Conservation (phyloP, 64 coral and sea anemone species). For the Porites lutea region DNA sequence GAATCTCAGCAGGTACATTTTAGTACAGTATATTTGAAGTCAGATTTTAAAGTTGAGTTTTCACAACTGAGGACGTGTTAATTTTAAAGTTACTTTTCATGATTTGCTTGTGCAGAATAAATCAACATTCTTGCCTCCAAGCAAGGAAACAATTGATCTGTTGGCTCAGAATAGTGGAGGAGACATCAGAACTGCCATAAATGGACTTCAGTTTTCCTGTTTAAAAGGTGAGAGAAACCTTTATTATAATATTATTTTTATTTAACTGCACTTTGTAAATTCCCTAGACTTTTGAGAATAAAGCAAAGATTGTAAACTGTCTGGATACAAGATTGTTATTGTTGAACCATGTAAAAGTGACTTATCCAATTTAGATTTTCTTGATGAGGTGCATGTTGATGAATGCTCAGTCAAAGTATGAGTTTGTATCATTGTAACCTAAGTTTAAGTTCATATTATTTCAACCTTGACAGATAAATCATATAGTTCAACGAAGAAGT, state of each 20-base stretch:
- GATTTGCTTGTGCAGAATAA: constrained; percentile 47
- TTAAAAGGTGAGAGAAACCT: constrained; percentile 61
- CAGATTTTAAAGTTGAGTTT: no score
- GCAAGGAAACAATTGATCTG: constrained; percentile 84
- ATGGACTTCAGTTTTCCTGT: constrained; percentile 94
- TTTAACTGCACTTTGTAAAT: no score
- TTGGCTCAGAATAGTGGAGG: constrained; percentile 88
- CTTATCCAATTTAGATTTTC: no score
- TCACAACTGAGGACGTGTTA: neutral
- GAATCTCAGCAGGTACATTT: constrained; percentile 82
- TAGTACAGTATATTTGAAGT: no score
- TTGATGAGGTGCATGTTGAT: no score
- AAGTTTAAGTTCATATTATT: neutral
- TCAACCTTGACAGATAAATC: neutral
- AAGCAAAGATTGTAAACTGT: no score
- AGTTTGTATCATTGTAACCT: neutral
- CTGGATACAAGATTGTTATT: no score
- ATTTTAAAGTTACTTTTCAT: neutral
- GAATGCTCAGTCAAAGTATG: no score
- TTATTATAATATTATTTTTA: no score
- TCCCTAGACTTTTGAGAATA: no score
- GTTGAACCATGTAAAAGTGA: no score
- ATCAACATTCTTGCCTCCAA: constrained; percentile 66
- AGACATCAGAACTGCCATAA: constrained; percentile 92
- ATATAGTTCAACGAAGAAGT: neutral